A percentile compares a stretch with the other conserved stretches of the same genome.
These are phyloP conservation scores for Trematomus bernacchii DNA, from an alignment of 2,797 vertebrate species.

Conservation along the genomic window DNA sequence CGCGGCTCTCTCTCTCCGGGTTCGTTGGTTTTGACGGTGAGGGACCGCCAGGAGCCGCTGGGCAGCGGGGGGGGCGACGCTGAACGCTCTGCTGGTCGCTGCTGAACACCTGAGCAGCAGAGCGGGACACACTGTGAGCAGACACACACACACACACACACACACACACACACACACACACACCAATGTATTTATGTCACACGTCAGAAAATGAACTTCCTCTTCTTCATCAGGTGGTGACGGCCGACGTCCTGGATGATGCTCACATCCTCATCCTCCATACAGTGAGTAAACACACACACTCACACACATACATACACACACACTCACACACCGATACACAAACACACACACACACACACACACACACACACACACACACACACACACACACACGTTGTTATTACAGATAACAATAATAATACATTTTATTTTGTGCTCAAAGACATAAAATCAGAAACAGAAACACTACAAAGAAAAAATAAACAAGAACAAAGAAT, in stretches of 20 bases:
- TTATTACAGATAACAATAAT: too few relatives aligned
- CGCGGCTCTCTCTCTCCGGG: constrained; percentile 80
- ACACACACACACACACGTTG: too few relatives aligned
- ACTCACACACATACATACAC: too few relatives aligned
- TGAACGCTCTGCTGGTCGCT: constrained; percentile 94
- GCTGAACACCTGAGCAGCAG: constrained; percentile 93
- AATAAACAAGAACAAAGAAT: too few relatives aligned
- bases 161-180: not conserved
- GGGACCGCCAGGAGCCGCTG: constrained; percentile 87
- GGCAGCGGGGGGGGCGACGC: constrained; percentile 95
- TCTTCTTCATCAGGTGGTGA: constrained; percentile 88
- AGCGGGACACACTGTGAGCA: constrained; percentile 88
- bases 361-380: too few relatives aligned
- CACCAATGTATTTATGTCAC: too few relatives aligned
- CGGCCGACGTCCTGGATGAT: constrained; percentile 88
- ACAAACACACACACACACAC: too few relatives aligned
- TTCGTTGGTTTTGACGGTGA: constrained; percentile 88
- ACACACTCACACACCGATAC: too few relatives aligned
- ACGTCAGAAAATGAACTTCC: too few relatives aligned
- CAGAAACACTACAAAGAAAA: too few relatives aligned
- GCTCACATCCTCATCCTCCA: constrained; percentile 93
- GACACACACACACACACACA: not conserved
- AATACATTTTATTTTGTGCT: too few relatives aligned
- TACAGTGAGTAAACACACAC: constrained; percentile 83
- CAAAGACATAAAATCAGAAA: too few relatives aligned